Conservation (phyloP, 2,113 vertebrate genomes). For the Poecilia latipinna region DNA sequence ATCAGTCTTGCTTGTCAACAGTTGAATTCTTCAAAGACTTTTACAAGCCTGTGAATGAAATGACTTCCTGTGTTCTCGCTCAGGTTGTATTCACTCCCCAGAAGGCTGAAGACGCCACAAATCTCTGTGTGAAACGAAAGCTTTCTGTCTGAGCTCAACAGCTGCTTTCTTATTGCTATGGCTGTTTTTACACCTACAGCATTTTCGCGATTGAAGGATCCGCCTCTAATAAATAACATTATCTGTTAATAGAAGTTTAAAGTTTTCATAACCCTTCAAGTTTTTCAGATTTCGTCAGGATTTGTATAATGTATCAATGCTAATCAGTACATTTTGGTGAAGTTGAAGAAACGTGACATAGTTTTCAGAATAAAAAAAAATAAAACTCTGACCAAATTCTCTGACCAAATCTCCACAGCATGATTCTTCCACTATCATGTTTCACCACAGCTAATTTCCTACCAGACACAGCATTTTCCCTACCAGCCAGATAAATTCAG, state of each 20-base stretch:
- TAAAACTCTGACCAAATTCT: too few relatives aligned
- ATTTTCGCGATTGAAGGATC: conserved; percentile 1
- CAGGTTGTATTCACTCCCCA: conserved; percentile 9
- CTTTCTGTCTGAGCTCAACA: conserved; percentile 1
- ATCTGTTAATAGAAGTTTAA: not conserved
- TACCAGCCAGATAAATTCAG: not conserved
- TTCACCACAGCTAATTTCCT: not conserved
- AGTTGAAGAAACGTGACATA: too few relatives aligned
- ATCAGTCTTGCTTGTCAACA: conserved; percentile 10
- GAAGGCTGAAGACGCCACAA: conserved; percentile 3
- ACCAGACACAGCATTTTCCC: not conserved
- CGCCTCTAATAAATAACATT: not conserved
- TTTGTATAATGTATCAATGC: too few relatives aligned
- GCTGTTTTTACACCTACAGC: conserved; percentile 7
- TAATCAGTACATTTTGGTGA: too few relatives aligned
- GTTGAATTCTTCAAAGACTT: conserved; percentile 22
- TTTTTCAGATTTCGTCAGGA: not conserved
- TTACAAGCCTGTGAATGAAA: conserved; percentile 11
- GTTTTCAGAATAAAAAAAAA: too few relatives aligned
- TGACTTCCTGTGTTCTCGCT: conserved; percentile 9
- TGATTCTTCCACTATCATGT: not conserved
- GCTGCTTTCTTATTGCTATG: conserved; percentile 1
- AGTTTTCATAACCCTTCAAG: not conserved
- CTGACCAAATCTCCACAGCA: not conserved
- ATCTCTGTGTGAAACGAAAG: not conserved